Evolutionary conservation across 2,113 vertebrate species (phyloP).

Genomic region (Nansenia antarctica): DNA sequence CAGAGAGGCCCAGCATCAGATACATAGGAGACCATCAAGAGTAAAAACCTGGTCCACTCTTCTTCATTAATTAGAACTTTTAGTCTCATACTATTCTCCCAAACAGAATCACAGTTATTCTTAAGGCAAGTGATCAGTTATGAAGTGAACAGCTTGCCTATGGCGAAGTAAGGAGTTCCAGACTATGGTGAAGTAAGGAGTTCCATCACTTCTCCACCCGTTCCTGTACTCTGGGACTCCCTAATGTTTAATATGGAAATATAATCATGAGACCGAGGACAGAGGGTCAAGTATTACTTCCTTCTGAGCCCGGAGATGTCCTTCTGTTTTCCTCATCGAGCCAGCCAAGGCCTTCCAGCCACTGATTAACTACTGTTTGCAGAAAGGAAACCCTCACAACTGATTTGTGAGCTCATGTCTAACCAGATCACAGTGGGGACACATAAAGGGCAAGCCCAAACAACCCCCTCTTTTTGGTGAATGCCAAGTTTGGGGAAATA

Average conservation of each 20-base stretch:
- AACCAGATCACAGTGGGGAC: constrained; percentile 39
- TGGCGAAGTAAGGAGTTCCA: neutral
- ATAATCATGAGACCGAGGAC: constrained; percentile 58
- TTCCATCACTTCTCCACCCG: too few species aligned
- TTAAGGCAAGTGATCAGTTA: too few species aligned
- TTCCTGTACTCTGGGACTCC: constrained; percentile 46
- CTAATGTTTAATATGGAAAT: constrained; percentile 63
- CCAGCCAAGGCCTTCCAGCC: constrained; percentile 54
- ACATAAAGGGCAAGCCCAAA: constrained; percentile 52
- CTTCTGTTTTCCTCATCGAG: constrained; percentile 72
- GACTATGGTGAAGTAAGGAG: neutral
- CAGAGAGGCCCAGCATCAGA: too few species aligned
- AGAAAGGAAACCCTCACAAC: constrained; percentile 58
- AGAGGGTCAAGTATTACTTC: constrained; percentile 59
- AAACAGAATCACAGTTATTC: neutral
- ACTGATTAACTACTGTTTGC: constrained; percentile 71
- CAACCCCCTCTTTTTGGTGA: constrained; percentile 48
- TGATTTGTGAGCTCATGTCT: constrained; percentile 59
- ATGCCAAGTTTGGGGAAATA: constrained; percentile 40
- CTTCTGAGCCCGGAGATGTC: constrained; percentile 59
- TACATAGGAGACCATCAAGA: too few species aligned
- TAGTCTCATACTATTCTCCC: neutral
- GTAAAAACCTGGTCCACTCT: too few species aligned
- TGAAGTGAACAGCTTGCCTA: too few species aligned
- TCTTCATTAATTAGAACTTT: neutral